Percentiles rank a stretch among this genome's conserved stretches.
Evolutionary conservation across 2,113 vertebrate genomes (phyloP).

Genomic region (Catharus bicknelli): DNA sequence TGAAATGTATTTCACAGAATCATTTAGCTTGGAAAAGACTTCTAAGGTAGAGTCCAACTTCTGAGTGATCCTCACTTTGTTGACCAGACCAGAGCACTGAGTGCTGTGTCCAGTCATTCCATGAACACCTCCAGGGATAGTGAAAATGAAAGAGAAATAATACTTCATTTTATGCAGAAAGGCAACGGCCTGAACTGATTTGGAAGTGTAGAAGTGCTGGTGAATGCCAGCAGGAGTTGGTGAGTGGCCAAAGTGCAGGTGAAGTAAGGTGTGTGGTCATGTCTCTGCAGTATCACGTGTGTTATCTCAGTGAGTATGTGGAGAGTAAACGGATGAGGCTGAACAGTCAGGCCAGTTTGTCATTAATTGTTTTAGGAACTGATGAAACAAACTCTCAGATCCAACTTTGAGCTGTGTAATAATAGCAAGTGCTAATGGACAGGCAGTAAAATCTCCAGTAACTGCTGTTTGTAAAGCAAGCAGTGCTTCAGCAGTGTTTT

Average conservation of each 20-base stretch:
- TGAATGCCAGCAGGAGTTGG: background rate
- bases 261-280: background rate
- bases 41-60: background rate
- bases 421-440: background rate
- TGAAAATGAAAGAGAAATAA: background rate
- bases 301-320: background rate
- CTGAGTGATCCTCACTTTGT: background rate
- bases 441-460: background rate
- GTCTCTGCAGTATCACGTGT: background rate
- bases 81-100: background rate
- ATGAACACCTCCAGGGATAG: background rate
- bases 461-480: background rate
- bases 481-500: background rate
- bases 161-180: background rate
- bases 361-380: background rate
- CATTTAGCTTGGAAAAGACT: background rate
- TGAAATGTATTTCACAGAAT: background rate
- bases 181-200: background rate
- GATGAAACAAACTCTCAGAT: background rate
- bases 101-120: background rate
- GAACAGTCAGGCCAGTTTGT: background rate
- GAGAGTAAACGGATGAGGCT: background rate
- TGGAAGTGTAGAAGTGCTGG: background rate
- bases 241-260: slow-evolving; percentile 32
- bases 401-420: background rate